phyloP scores from a whole-genome alignment of 2,888 invertebrate genomes.

The Lasioglossum leucozonium region DNA sequence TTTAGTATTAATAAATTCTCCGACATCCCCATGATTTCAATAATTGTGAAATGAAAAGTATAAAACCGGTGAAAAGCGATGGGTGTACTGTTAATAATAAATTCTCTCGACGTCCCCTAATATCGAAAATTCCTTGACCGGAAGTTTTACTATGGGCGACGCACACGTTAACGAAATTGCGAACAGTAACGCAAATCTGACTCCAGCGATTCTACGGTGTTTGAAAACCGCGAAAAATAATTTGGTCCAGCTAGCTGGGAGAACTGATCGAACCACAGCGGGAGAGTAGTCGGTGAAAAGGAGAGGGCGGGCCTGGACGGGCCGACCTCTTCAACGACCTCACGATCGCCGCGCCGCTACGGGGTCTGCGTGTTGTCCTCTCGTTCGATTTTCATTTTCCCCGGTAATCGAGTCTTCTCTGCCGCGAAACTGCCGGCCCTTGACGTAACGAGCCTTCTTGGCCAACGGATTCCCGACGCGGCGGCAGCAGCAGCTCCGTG shows the following conservation, averaged over 20 bases:
- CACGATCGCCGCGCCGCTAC: neutral
- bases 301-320: neutral
- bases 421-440: conserved; percentile 39
- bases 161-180: no score
- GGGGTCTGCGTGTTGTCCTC: conserved; percentile 3
- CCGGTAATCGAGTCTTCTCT: conserved; percentile 47
- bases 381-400: conserved; percentile 45
- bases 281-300: no score
- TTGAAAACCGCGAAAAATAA: neutral
- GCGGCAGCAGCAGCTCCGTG: neutral
- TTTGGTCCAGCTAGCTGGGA: neutral
- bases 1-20: no score
- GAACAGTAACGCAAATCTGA: no score
- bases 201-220: no score
- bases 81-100: no score
- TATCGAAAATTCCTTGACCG: no score
- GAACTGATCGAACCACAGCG: neutral
- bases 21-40: no score
- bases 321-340: neutral
- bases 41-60: no score
- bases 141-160: no score
- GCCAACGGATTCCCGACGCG: conserved; percentile 47
- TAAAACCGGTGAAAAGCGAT: no score
- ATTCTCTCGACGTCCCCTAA: no score
- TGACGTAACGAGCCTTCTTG: conserved; percentile 45